Evolutionary conservation across 2,888 invertebrate genomes (phyloP).

Genomic region (Galerucella pusilla): DNA sequence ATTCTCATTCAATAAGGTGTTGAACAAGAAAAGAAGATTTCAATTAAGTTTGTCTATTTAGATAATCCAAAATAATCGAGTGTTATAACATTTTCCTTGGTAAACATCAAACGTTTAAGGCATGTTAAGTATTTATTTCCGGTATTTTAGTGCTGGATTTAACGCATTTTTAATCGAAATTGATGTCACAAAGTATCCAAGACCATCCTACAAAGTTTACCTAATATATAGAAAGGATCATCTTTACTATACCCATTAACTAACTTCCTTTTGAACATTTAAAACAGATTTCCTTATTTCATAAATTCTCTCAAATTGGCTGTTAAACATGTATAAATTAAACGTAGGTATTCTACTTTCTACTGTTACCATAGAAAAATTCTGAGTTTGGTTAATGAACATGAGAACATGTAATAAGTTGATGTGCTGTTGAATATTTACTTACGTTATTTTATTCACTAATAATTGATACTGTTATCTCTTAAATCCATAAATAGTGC

Average conservation of each 20-base stretch:
- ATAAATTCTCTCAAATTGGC: background rate
- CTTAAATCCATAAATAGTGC: no score
- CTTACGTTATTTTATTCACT: background rate
- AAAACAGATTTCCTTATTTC: slow-evolving; percentile 13
- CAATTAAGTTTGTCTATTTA: no score
- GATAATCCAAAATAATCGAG: no score
- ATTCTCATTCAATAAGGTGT: no score
- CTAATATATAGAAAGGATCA: slow-evolving; percentile 3
- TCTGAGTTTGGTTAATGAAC: background rate
- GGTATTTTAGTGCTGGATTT: background rate
- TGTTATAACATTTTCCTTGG: background rate
- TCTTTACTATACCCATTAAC: slow-evolving; percentile 1
- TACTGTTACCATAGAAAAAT: slow-evolving; percentile 1
- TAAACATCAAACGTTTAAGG: background rate
- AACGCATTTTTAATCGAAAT: background rate
- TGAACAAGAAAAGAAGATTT: no score
- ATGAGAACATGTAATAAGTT: background rate
- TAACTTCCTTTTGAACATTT: background rate
- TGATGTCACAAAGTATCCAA: background rate
- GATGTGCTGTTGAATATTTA: background rate
- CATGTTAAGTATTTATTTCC: background rate
- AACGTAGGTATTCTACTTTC: background rate
- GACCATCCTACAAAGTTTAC: background rate
- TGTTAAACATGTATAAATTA: background rate
- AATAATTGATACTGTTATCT: background rate